A percentile compares a stretch with the other conserved stretches of the same genome.
Evolutionary conservation across 2,888 invertebrate genomes (phyloP).

Genomic region (Polyommatus iphigenia): DNA sequence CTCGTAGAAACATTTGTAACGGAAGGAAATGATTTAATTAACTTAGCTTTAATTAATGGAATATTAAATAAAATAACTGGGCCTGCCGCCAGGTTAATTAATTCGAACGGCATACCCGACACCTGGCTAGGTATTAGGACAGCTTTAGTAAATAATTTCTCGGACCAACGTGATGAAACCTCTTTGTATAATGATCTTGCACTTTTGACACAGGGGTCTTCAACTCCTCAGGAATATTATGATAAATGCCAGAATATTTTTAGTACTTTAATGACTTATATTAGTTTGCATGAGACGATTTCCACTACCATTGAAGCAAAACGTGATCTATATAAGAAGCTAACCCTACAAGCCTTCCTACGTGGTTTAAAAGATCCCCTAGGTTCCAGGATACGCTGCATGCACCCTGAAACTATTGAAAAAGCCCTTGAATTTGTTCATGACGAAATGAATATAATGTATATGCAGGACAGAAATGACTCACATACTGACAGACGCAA

Average conservation of each 20-base stretch:
- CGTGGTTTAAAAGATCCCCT: too few species aligned
- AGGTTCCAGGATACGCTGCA: background rate
- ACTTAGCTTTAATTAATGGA: too few species aligned
- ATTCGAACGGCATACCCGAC: too few species aligned
- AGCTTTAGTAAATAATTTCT: background rate
- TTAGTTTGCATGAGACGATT: slow-evolving; percentile 40
- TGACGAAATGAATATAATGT: background rate
- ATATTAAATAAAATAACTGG: too few species aligned
- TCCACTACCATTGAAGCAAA: slow-evolving; percentile 39
- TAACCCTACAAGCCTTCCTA: background rate
- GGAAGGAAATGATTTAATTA: too few species aligned
- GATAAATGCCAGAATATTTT: slow-evolving; percentile 43
- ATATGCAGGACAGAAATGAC: too few species aligned
- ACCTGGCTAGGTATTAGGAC: too few species aligned
- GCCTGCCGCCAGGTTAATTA: too few species aligned
- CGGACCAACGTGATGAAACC: background rate
- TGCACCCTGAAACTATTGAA: background rate
- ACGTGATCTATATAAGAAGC: background rate
- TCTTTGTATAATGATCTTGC: too few species aligned
- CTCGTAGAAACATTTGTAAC: slow-evolving; percentile 34
- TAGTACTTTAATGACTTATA: slow-evolving; percentile 43
- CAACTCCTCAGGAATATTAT: slow-evolving; percentile 43
- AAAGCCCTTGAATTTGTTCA: slow-evolving; percentile 9
- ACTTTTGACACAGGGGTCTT: too few species aligned
- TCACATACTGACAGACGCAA: too few species aligned